Base-by-base conservation (phyloP, 2,797 vertebrate genomes). In the Hybognathus amarus region DNA sequence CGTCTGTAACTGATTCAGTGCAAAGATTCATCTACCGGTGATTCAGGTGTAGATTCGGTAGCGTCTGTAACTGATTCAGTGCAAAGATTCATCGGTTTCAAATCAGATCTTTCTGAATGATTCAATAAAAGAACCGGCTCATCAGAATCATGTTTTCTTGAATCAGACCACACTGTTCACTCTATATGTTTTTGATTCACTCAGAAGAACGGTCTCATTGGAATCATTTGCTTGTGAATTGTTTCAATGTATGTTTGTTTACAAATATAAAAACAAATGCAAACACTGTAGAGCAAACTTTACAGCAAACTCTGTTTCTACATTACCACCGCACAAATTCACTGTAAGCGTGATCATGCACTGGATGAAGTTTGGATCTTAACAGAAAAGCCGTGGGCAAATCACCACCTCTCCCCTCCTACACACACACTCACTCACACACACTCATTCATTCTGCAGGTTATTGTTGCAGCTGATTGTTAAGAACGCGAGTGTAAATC, bases 401-500 rank as follows among this genome's bases (percentile, higher is more conserved):
- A 77, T 30, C 42, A 40, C 22, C 42, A 50, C 17, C 75, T 47
- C 59, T 15, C 67, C 8, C 71, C 45, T 73, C 70, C 63, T 15
- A 59, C 47, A 77, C 67, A 80, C 71, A 80, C 71, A 64, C 42
- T 27, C 71, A 64, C 42, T 27, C 70, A 52, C 69, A 66, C 24
- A 47, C 5, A 10, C 24, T 73, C 70, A 74, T 22, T 33, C 45
- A 73, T 20, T 63, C 20, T 15, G 10, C 47, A 33, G 47, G 18
- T 18, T 33, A 33, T 33, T 33, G 30, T 33, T 33, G 17, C 5
- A 52, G 73, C 13, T 33, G 52, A 59, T 24, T 56, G 36, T 75
- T 75, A 59, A 75, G 73, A 36, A 12, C 77, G 6, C 13, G 36
- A 79, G 71, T 69, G 73, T 80, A 73, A 78, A 78, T 30, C 75